Percentiles rank a stretch among this genome's conserved stretches.
Evolutionary conservation across 2,888 invertebrate genomes (phyloP).

Genomic region (Piscicola geometra): DNA sequence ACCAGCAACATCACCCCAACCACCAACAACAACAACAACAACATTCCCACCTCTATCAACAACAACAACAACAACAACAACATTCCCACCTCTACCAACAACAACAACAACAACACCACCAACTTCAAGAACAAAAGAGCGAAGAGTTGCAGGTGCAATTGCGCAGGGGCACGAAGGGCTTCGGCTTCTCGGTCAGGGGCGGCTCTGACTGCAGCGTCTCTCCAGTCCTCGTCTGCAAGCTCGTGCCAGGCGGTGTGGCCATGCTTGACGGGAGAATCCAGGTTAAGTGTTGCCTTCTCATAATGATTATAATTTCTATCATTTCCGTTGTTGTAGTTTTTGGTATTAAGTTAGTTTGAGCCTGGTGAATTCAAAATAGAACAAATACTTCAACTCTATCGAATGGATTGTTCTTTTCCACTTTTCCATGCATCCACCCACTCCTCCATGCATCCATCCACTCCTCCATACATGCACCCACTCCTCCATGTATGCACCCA

Average conservation of each 20-base stretch:
- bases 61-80: background rate
- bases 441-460: no score
- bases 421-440: background rate
- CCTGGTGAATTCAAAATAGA: no score
- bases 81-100: background rate
- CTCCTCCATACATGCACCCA: background rate
- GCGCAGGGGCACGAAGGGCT: slow-evolving; percentile 66
- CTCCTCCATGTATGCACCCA: no score
- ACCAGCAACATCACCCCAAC: background rate
- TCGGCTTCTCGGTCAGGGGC: slow-evolving; percentile 71
- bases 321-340: no score
- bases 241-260: slow-evolving; percentile 63
- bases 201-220: slow-evolving; percentile 71
- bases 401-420: no score
- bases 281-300: no score
- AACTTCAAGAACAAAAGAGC: background rate
- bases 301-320: no score
- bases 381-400: no score
- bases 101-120: background rate
- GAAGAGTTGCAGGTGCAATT: slow-evolving; percentile 63
- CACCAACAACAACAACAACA: background rate
- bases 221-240: slow-evolving; percentile 69
- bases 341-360: no score
- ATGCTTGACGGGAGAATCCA: slow-evolving; percentile 52
- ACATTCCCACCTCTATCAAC: background rate